A percentile compares a stretch with the other conserved stretches of the same genome.
Evolutionary conservation across 2,888 invertebrate species (phyloP).

Genomic region (Molorchus minor): DNA sequence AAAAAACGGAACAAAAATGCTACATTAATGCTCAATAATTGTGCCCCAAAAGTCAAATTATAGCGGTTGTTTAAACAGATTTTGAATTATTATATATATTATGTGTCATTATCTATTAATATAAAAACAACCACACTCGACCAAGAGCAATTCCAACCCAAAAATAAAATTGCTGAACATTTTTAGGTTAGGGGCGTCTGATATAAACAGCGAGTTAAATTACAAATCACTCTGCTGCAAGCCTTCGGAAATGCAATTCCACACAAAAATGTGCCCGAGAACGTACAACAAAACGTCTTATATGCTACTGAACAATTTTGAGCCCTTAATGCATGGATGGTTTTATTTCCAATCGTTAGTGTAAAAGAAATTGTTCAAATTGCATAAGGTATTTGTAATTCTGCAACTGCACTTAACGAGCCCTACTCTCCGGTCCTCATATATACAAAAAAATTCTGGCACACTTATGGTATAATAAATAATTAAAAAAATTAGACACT

Average conservation of each 20-base stretch:
- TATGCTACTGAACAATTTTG: conserved; percentile 48
- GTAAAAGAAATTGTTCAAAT: conserved; percentile 42
- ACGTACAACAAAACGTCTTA: conserved; percentile 27
- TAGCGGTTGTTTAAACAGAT: conserved; percentile 42
- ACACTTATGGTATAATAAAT: conserved; percentile 50
- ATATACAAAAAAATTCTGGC: conserved; percentile 29
- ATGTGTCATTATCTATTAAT: conserved; percentile 54
- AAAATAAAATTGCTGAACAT: conserved; percentile 32
- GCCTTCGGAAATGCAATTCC: conserved; percentile 23
- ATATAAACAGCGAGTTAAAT: conserved; percentile 41
- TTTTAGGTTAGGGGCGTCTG: conserved; percentile 44
- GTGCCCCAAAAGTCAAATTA: conserved; percentile 48
- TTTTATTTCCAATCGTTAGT: conserved; percentile 31
- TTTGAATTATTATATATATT: conserved; percentile 46
- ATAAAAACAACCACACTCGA: conserved; percentile 52
- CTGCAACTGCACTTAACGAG: conserved; percentile 30
- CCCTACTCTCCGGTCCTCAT: conserved; percentile 32
- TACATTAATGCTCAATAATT: conserved; percentile 39
- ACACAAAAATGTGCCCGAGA: conserved; percentile 27
- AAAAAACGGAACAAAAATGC: conserved; percentile 32
- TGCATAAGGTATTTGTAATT: conserved; percentile 30
- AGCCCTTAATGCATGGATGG: conserved; percentile 47
- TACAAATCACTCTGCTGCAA: conserved; percentile 29
- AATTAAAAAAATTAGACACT: conserved; percentile 47
- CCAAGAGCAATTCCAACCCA: conserved; percentile 41